Percentiles rank a stretch among this genome's conserved stretches.
Evolutionary conservation across 2,888 invertebrate species (phyloP).

Genomic region (Callinectes sapidus): DNA sequence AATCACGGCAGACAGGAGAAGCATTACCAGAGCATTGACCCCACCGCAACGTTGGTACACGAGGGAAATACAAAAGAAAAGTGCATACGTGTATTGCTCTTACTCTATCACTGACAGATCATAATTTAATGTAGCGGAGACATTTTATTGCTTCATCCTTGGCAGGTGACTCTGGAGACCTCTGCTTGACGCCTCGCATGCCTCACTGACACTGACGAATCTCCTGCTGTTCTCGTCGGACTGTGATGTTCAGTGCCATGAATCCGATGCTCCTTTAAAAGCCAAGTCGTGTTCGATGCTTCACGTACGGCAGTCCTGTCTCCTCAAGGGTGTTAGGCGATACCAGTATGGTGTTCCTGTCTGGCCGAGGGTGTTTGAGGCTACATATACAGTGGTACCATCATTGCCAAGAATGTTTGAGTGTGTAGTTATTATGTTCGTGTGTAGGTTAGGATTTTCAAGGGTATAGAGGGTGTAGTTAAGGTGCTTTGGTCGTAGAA

Average conservation of each 20-base stretch:
- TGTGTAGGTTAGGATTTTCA: no score
- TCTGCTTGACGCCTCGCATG: not conserved
- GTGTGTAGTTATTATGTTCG: no score
- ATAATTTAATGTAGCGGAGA: not conserved
- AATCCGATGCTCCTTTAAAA: not conserved
- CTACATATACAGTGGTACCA: not conserved
- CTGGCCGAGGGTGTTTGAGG: not conserved
- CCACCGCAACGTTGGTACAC: not conserved
- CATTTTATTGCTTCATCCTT: not conserved
- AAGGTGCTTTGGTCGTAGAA: not conserved
- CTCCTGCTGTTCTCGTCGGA: not conserved
- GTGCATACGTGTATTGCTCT: not conserved
- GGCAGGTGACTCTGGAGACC: not conserved
- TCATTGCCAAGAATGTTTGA: no score
- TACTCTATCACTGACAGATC: not conserved
- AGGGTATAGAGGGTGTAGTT: not conserved
- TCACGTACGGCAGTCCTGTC: not conserved
- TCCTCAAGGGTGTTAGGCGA: not conserved
- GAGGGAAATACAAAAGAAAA: not conserved
- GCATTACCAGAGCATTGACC: no score
- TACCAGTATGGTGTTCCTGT: not conserved
- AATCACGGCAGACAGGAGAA: no score
- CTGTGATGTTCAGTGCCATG: not conserved
- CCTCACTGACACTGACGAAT: not conserved
- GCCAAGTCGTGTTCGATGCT: not conserved